Base-by-base conservation (phyloP, 2,113 vertebrate species). In the Dipodomys spectabilis region DNA sequence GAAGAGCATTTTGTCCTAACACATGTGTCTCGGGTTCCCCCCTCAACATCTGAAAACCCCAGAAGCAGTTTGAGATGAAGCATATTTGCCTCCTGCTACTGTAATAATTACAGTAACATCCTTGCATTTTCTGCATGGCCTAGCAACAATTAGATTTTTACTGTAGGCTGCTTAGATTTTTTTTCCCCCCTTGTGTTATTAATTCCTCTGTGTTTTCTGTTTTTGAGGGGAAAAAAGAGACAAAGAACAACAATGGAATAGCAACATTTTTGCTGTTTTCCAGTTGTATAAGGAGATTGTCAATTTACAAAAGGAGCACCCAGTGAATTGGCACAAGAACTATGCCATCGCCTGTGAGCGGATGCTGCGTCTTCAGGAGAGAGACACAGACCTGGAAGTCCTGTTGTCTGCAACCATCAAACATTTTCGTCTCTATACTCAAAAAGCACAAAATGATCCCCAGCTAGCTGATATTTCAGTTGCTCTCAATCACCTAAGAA, bases 281-380 rank as follows among this genome's bases (percentile, higher is more conserved):
- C 97, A 99, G 99, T 97, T 98, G 0, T 99, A 99, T 98, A 99
- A 98, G 97, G 99, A 99, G 94, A 98, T 99, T 90, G 98, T 99
- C 90, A 98, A 91, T 95, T 96, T 96, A 35, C 97, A 98, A 95
- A 97, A 98, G 73, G 92, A 98, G 92, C 99, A 99, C 97, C 99
- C 99, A 0, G 97, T 98, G 89, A 99, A 99, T 94, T 99, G 99
- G 99, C 99, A 99, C 98, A 99, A 99, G 97, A 99, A 99, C 98
- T 98, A 99, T 2, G 99, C 99, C 28, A 98, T 99, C 23, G 99
- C 99, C 78, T 99, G 99, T 0, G 99, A 99, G 98, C 98, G 99
- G 96, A 98, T 99, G 97, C 97, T 99, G 77, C 99, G 97, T 91
- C 98, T 98, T 0, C 97, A 69, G 53, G 97, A 96, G n/a, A 65